Base-by-base conservation (phyloP, 2,888 invertebrate species). In the Sicus ferrugineus region DNA sequence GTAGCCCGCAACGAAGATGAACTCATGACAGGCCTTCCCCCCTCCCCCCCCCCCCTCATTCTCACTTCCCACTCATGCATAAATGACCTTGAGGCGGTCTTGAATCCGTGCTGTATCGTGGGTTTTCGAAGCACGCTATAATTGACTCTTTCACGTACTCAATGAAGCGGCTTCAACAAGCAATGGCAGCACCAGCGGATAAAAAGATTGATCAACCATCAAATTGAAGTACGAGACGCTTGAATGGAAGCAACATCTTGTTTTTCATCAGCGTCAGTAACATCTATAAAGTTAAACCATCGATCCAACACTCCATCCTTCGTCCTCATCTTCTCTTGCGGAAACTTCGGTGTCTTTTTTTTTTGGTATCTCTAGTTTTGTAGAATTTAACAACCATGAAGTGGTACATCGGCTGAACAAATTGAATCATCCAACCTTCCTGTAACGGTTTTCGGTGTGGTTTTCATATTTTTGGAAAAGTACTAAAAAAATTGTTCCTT, bases 321-420 rank as follows among this genome's bases (percentile, higher is more conserved):
- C 3, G 14, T 42, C 3, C 4, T 42, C 30, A 28, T 28, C 56
- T 30, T 23, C 26, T 59, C 31, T 14, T 56, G 30, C 19, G 23
- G 42, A 61, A 42, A 61, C 42, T n/a, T n/a, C n/a, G n/a, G n/a
- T n/a, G n/a, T n/a, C n/a, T n/a, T n/a, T n/a, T n/a, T n/a, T n/a
- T n/a, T n/a, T n/a, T n/a, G n/a, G n/a, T n/a, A n/a, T n/a, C n/a
- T n/a, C n/a, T n/a, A n/a, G n/a, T n/a, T n/a, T n/a, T n/a, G n/a
- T n/a, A n/a, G n/a, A n/a, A n/a, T n/a, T n/a, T n/a, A n/a, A n/a
- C n/a, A 38, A 31, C 23, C 21, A 34, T 38, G 48, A 75, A 75
- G n/a, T 74, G 70, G 73, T 73, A 75, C 74, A 74, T 75, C 75
- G 72, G 72, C 71, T 74, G 75, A 73, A 68, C 63, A 73, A 70